Base-by-base conservation (phyloP, 2,888 invertebrate species). In the Hetaerina titia region DNA sequence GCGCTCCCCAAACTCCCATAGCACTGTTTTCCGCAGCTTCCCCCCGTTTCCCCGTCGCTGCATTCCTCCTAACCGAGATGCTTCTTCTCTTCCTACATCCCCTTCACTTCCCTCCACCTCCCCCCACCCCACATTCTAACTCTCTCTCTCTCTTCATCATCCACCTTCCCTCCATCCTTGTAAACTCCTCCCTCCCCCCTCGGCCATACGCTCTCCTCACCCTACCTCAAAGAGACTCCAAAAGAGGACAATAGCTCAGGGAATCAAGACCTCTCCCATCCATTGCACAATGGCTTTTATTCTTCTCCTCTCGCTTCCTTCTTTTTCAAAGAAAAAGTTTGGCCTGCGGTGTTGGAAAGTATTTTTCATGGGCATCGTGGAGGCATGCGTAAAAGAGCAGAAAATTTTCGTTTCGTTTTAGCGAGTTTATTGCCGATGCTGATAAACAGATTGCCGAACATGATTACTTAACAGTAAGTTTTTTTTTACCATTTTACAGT, bases 191-290 rank as follows among this genome's bases (percentile, higher is more conserved):
- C 31, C 4, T 13, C 22, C 4, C 69, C 22, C n/a, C 69, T n/a
- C 22, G 22, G 22, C n/a, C 13, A 11, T 60, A 15, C 60, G 13
- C 60, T 60, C 60, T 57, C 89, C 17, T 22, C 60, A 25, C 5
- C 17, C 45, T 31, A 45, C 45, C 45, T 45, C 45, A 45, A 92
- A 92, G 69, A 60, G 31, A 69, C 9, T 45, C n/a, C 56, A 13
- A 81, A 69, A 81, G 69, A 64, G 92, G 92, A 92, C 92, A 92
- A 92, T 92, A 57, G 92, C 56, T 57, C n/a, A 31, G 69, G 81
- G 92, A 92, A 92, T 92, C 92, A n/a, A 22, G 69, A 64, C 69
- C 92, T 81, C 81, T 81, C 56, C 92, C 92, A 64, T 57, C 19
- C 63, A 89, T 58, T 56, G 89, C 57, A 89, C 89, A 89, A 89